Base-by-base conservation (phyloP, 2,888 invertebrate genomes). In the Tetrapedia diversipes region DNA sequence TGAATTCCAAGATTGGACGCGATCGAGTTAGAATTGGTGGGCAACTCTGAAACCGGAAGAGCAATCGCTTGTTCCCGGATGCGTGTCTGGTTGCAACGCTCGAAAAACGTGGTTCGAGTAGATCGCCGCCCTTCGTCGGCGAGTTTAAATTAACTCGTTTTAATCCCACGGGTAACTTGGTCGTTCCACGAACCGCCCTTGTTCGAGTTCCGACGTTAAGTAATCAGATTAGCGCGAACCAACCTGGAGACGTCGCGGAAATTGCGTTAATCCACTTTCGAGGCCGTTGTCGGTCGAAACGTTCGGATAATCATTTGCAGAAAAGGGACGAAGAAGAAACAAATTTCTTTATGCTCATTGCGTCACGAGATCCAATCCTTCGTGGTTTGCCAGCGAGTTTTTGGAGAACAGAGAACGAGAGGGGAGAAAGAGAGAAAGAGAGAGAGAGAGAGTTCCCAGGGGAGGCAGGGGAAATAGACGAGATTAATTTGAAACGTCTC, bases 211-310 rank as follows among this genome's bases (percentile, higher is more conserved):
- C 59, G 73, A 78, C 84, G 84, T 82, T 80, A 84, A 84, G 82
- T 82, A 82, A 84, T 84, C 82, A 79, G 84, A 82, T 84, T 84
- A 84, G 77, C 78, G 53, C 72, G 77, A 78, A 84, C 80, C 80
- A 82, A 81, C 77, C 84, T 80, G 82, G 75, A 82, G 74, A 85
- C 27, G 27, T n/a, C 3, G n/a, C 27, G 8, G 2, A n/a, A n/a
- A 51, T 24, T 10, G 49, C 16, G 49, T 27, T 49, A 49, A 47
- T 27, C 14, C 27, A 16, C 24, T n/a, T 10, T 49, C 27, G 49
- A n/a, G 27, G 2, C 1, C 14, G 27, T 27, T 8, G 24, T 3
- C 10, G 43, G 67, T 56, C 64, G 53, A 84, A 82, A 81, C 66
- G 78, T 73, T 61, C 53, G 65, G 41, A 49, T 82, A 83, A 83